These are phyloP conservation scores for Hippocampus barbouri DNA, from an alignment of 2,113 vertebrate genomes.

Conservation along the genomic window DNA sequence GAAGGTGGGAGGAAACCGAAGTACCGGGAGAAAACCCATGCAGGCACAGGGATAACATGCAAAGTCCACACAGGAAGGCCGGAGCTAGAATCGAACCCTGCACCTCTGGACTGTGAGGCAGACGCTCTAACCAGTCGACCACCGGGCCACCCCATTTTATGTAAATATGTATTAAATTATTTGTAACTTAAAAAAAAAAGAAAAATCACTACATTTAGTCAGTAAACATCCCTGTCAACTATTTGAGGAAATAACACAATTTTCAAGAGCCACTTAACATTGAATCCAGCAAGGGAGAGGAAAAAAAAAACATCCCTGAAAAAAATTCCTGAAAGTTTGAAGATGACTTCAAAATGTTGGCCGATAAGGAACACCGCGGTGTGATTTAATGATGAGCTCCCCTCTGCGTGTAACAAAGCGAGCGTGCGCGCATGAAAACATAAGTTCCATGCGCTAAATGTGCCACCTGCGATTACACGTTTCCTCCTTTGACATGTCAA, in stretches of 20 bases:
- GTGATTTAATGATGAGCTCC: conserved; percentile 14
- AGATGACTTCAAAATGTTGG: not conserved
- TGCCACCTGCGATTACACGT: not conserved
- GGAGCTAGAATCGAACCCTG: too few relatives aligned
- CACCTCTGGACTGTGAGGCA: too few relatives aligned
- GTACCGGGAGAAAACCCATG: too few relatives aligned
- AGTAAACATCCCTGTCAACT: not conserved
- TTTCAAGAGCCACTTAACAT: not conserved
- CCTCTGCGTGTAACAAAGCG: not conserved
- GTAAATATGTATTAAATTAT: not conserved
- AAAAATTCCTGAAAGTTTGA: not conserved
- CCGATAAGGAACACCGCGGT: not conserved
- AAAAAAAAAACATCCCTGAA: not conserved
- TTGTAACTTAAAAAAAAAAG: not conserved
- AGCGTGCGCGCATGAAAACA: conserved; percentile 9
- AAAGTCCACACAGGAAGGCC: too few relatives aligned
- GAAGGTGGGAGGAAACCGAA: too few relatives aligned
- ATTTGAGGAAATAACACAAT: not conserved
- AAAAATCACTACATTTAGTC: not conserved
- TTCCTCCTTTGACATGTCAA: conserved; percentile 9
- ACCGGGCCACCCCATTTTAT: not conserved
- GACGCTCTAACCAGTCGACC: too few relatives aligned
- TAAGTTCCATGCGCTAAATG: not conserved
- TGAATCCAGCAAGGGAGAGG: not conserved
- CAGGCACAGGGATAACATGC: too few relatives aligned